Conservation (phyloP, 1,140 invertebrate genomes). For the Nephila pilipes region DNA sequence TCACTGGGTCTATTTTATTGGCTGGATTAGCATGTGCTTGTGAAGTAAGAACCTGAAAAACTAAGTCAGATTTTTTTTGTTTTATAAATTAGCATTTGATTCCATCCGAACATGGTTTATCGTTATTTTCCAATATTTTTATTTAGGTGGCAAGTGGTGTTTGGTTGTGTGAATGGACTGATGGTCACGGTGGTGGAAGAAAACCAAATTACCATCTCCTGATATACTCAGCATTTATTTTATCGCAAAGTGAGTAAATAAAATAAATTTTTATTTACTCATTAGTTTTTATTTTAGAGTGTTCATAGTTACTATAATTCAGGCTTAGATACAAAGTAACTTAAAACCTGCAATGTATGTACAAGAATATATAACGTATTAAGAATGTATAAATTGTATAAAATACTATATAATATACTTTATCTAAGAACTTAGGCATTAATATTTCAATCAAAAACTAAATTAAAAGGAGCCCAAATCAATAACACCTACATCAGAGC, state of each 20-base stretch:
- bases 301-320: too few relatives aligned
- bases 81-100: background rate
- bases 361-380: too few relatives aligned
- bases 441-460: too few relatives aligned
- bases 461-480: too few relatives aligned
- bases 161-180: constrained; percentile 82
- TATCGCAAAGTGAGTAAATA: constrained; percentile 67
- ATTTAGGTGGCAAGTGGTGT: constrained; percentile 73
- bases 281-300: too few relatives aligned
- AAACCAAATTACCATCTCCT: constrained; percentile 9
- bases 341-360: too few relatives aligned
- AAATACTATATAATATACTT: too few relatives aligned
- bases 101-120: background rate
- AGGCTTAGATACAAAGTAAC: too few relatives aligned
- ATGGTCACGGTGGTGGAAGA: background rate
- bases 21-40: constrained; percentile 51
- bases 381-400: too few relatives aligned
- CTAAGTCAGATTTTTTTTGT: background rate
- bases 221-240: constrained; percentile 56
- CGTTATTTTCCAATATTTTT: background rate
- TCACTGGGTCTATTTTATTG: background rate
- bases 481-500: too few relatives aligned
- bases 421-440: too few relatives aligned
- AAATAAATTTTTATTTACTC: too few relatives aligned
- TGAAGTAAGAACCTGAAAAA: constrained; percentile 44